Evolutionary conservation across 1,140 invertebrate genomes (phyloP).

Genomic region (Saccostrea cuccullata): DNA sequence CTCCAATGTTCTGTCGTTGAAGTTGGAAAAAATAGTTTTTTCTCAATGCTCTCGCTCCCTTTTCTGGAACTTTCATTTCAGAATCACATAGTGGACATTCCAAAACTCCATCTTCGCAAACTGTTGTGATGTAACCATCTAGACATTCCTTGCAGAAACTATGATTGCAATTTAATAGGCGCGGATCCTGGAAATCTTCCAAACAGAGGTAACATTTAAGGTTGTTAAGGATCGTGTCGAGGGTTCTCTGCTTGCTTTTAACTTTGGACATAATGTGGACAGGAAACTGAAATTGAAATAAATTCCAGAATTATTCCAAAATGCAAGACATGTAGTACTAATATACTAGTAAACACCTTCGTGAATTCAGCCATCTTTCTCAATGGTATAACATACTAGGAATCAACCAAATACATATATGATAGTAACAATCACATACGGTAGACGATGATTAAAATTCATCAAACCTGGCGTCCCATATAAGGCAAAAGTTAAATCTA

Average conservation of each 20-base stretch:
- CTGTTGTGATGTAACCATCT: constrained; percentile 37
- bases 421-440: no score
- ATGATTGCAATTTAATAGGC: constrained; percentile 50
- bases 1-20: not conserved
- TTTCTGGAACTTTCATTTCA: constrained; percentile 40
- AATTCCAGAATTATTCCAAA: not conserved
- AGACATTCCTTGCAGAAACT: constrained; percentile 51
- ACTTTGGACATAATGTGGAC: constrained; percentile 18
- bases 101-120: constrained; percentile 41
- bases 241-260: constrained; percentile 27
- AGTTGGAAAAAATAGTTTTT: constrained; percentile 48
- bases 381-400: no score
- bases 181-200: constrained; percentile 47
- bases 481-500: no score
- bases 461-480: no score
- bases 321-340: no score
- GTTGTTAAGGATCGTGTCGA: constrained; percentile 48
- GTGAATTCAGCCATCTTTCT: no score
- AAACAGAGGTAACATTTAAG: constrained; percentile 50
- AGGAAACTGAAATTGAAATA: not conserved
- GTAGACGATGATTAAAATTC: no score
- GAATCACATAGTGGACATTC: constrained; percentile 56
- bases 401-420: no score
- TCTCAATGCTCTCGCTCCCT: constrained; percentile 23
- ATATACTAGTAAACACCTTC: no score